Evolutionary conservation across 2,797 vertebrate species (phyloP), one percentile per base, ranked within the genome.

Genomic region (Sphaeramia orbicularis): DNA sequence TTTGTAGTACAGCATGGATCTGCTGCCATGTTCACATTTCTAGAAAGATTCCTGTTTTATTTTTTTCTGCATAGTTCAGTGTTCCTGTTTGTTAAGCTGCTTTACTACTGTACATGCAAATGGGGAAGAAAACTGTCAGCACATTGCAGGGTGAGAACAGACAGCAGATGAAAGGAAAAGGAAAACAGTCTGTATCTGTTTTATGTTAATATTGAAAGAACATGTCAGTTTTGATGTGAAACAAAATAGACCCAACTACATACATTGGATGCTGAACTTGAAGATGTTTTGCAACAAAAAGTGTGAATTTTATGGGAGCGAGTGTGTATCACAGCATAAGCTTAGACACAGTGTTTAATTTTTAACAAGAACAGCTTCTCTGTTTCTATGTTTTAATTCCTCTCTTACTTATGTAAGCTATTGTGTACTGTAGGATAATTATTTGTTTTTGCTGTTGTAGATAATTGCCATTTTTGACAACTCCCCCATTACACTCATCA

Each of bases 151-250:
- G 54, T 1, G 6, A 13, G n/a, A 84, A 60, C 70, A 69, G 67
- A 58, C 35, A 50, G 10, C 57, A 62, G 56, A 69, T 58, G 40
- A 81, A 64, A 57, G 44, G 43, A 63, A 63, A 45, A 12, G 21
- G 49, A 65, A 83, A 80, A 76, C 51, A 60, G 71, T 75, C 51
- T 68, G 52, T 59, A 21, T 61, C 52, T 57, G 40, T 71, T 78
- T 76, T 76, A 70, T 88, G 66, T 55, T 82, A 81, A 86, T 85
- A 74, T 56, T 64, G 47, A 65, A 66, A 45, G 45, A 65, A 71
- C 38, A 56, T 78, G 71, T 60, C 76, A 53, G 51, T 73, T 72
- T 49, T 56, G 49, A 77, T 76, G 51, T 56, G 13, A 76, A 81
- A 80, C 60, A 45, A 65, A 76, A 74, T 35, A 51, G n/a, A 44